Conservation (phyloP, 2,888 invertebrate species). For the Brenthis ino region DNA sequence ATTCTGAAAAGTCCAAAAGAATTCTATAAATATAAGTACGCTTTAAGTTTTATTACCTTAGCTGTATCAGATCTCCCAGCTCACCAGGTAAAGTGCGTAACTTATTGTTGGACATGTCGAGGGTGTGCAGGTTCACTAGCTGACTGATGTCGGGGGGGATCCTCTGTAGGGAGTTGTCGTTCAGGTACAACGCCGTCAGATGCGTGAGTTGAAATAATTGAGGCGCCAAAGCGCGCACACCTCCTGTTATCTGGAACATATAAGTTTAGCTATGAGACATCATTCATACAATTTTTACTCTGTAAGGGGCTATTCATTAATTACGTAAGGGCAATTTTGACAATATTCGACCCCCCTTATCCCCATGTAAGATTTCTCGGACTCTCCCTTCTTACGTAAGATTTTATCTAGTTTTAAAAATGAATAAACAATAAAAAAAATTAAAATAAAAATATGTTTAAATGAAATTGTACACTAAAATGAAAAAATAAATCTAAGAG, state of each 20-base stretch:
- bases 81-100: conserved; percentile 96
- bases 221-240: conserved; percentile 96
- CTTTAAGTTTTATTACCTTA: conserved; percentile 83
- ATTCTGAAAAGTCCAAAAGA: too few species aligned
- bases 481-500: too few species aligned
- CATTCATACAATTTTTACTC: too few species aligned
- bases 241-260: conserved; percentile 90
- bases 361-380: too few species aligned
- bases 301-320: neutral
- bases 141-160: conserved; percentile 95
- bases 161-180: conserved; percentile 96
- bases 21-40: neutral
- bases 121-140: conserved; percentile 90
- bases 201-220: conserved; percentile 95
- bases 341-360: too few species aligned
- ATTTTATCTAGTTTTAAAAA: too few species aligned
- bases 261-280: neutral
- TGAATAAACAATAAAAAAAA: too few species aligned
- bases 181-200: conserved; percentile 96
- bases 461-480: too few species aligned
- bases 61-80: conserved; percentile 96
- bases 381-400: too few species aligned
- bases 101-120: conserved; percentile 98
- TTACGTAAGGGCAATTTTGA: neutral
- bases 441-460: too few species aligned